Evolutionary conservation across 2,113 vertebrate genomes (phyloP), one percentile per base, ranked within the genome.

Genomic region (Chascanopsetta lugubris): DNA sequence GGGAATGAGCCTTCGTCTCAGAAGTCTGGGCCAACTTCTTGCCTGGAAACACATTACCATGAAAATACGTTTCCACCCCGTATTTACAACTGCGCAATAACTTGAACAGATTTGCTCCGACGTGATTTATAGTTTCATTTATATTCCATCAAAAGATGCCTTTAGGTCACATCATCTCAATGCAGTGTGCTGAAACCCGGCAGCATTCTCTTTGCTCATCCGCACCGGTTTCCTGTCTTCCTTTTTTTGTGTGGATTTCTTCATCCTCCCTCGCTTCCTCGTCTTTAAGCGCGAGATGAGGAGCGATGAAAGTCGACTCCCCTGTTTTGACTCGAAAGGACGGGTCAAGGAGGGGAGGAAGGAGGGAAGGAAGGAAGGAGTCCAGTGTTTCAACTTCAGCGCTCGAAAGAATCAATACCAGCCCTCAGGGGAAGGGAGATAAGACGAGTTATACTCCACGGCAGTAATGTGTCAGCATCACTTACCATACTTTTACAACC

Each of bases 81-180:
- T 51, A 53, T 54, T 67, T 2, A 20, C 56, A 25, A 13, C 62
- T 13, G 1, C 21, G 48, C 8, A 43, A 20, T 61, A 47, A 72
- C 38, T 49, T 50, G 26, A 49, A 32, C 26, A 50, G 25, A 75
- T 65, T 79, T 65, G 25, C 48, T 64, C 56, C 57, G 47, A 70
- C 54, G 18, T 68, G 67, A 81, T 75, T 76, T 53, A 66, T 67
- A 21, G 56, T 66, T 79, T 68, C 2, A 76, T 76, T 69, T 61
- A 48, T 69, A 7, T 84, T 61, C 22, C 36, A 61, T 82, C 57
- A 64, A 21, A 60, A 79, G 5, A 45, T 5, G 8, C 47, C 57
- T 38, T 66, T 48, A 55, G 49, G 61, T 76, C 56, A 70, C 58
- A 42, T 60, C n/a, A 18, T 46, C 53, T 47, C 56, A 21, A 0